A percentile compares a stretch with the other conserved stretches of the same genome.
Evolutionary conservation across 2,888 invertebrate genomes (phyloP).

Genomic region (Ophion costatus): DNA sequence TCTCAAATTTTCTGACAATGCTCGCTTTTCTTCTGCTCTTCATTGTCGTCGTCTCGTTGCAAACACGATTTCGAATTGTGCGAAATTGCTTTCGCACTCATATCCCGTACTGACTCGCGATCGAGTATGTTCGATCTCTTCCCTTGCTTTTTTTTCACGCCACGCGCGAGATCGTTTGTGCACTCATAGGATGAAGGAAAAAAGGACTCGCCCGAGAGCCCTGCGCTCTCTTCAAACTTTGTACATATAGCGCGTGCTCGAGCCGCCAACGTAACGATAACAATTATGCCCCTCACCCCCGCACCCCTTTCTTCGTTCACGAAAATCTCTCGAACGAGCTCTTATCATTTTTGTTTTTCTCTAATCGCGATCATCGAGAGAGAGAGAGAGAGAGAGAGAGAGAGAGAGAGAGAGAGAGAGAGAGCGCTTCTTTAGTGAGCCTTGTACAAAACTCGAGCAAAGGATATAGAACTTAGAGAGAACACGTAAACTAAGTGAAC

Average conservation of each 20-base stretch:
- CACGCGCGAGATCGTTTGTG: neutral
- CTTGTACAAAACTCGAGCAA: slow-evolving; percentile 54
- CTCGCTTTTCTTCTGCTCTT: neutral
- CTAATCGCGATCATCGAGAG: slow-evolving; percentile 10
- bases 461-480: slow-evolving; percentile 31
- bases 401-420: neutral
- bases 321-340: slow-evolving; percentile 7
- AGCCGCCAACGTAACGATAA: slow-evolving; percentile 6
- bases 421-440: slow-evolving; percentile 44
- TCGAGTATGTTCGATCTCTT: too few species aligned
- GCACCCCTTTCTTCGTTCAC: neutral
- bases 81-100: neutral
- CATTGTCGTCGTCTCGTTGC: neutral
- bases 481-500: slow-evolving; percentile 21
- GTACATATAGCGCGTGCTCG: slow-evolving; percentile 57
- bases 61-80: slow-evolving; percentile 20
- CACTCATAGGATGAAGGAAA: neutral
- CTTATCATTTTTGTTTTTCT: slow-evolving; percentile 23
- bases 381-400: neutral
- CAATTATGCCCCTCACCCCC: slow-evolving; percentile 15
- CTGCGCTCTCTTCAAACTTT: slow-evolving; percentile 43
- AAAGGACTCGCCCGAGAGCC: slow-evolving; percentile 12
- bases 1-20: neutral
- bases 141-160: neutral
- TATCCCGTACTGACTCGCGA: too few species aligned